Conservation (phyloP, 2,888 invertebrate genomes). For the Melitaea athalia region DNA sequence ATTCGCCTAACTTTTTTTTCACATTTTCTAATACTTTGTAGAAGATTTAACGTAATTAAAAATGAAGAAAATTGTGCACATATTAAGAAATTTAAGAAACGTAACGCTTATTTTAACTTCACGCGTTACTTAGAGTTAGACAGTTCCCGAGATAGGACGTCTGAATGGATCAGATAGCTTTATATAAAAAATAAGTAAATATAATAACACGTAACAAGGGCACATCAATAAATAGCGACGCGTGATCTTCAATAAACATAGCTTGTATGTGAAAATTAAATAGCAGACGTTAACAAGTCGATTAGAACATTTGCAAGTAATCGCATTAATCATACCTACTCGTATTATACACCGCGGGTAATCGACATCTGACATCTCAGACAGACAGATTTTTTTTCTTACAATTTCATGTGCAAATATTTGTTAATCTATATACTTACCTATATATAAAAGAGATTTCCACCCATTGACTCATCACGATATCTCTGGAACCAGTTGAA, state of each 20-base stretch:
- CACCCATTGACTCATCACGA: no score
- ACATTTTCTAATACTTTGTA: no score
- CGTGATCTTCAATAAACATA: slow-evolving; percentile 20
- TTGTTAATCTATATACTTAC: no score
- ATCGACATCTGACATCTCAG: slow-evolving; percentile 25
- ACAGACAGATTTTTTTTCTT: slow-evolving; percentile 5
- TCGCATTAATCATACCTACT: slow-evolving; percentile 37
- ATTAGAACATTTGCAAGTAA: slow-evolving; percentile 29
- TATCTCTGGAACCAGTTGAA: no score
- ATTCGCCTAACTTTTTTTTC: no score
- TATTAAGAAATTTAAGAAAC: no score
- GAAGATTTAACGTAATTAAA: no score
- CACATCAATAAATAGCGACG: slow-evolving; percentile 20
- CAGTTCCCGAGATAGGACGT: no score
- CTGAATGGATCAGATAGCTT: not conserved
- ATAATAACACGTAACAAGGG: slow-evolving; percentile 12
- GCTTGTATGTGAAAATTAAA: slow-evolving; percentile 28
- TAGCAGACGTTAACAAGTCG: slow-evolving; percentile 26
- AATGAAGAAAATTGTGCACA: no score
- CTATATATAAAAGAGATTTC: slow-evolving; percentile 2
- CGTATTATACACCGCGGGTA: slow-evolving; percentile 18
- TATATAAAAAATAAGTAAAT: not conserved
- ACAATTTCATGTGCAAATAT: slow-evolving; percentile 4
- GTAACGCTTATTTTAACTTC: no score
- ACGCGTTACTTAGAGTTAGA: no score